Base-by-base conservation (phyloP, 2,888 invertebrate genomes). In the Folsomia manolachei region DNA sequence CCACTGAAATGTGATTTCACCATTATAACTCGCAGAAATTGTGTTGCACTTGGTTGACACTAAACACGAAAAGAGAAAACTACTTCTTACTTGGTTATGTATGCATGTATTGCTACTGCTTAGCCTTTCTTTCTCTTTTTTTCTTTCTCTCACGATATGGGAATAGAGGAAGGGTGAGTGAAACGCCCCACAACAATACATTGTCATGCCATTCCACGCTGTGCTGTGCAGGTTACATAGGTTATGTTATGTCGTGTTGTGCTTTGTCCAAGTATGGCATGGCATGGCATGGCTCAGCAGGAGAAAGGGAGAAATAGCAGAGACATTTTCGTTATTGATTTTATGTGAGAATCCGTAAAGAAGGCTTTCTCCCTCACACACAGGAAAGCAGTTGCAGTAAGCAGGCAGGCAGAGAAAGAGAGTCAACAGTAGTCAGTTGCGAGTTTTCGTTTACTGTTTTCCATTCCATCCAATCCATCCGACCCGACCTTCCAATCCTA, bases 251-350 rank as follows among this genome's bases (percentile, higher is more conserved):
- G 39, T 39, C 39, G 39, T 39, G 39, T 39, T 39, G 39, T 39
- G 39, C 39, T 39, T 39, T 39, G 39, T 39, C 4, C 14, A 39
- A 4, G 4, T 14, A 14, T 39, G n/a, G n/a, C n/a, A 11, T 51
- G 51, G 51, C 9, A 18, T 51, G 18, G 11, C 18, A 19, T 56
- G 56, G 56, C 56, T 56, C 19, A 61, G 27, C 9, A 39, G 61
- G 19, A 51, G 67, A 65, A 63, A 52, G 65, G 64, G 64, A 72
- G 69, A 64, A 69, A 64, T 63, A 67, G 68, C 68, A 71, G 71
- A 71, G 71, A 71, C 71, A 71, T 71, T 72, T 69, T 72, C 64
- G 72, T 64, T 72, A 69, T 72, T 72, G 71, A 71, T 71, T 71
- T 71, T 71, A 71, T 69, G 72, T 69, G 69, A 72, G 72, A 69